Conservation (phyloP, 2,888 invertebrate species). For the Dynastes tityus region DNA sequence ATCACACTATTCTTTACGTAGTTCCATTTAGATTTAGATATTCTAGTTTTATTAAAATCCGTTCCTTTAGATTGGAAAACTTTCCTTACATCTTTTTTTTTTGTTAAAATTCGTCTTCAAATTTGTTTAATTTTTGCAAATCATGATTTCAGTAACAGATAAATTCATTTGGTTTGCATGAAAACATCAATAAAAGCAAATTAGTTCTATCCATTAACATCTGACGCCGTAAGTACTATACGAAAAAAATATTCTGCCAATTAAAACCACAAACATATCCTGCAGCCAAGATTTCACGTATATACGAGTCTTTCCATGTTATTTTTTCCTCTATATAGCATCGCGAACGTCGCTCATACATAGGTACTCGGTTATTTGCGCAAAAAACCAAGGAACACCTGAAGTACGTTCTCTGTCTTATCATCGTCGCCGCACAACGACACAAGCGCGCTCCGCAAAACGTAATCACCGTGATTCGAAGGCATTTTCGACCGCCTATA, state of each 20-base stretch:
- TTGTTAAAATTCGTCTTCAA: no score
- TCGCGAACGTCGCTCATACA: neutral
- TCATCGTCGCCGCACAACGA: constrained; percentile 1
- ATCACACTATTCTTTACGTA: no score
- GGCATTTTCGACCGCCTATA: constrained; percentile 17
- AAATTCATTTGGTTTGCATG: no score
- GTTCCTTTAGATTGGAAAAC: no score
- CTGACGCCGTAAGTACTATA: no score
- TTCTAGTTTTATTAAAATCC: no score
- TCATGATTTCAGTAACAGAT: no score
- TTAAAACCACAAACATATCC: constrained; percentile 15
- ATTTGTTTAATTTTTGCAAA: no score
- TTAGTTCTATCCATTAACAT: neutral
- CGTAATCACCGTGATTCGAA: constrained; percentile 23
- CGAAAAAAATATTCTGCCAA: neutral
- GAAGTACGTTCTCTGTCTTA: neutral
- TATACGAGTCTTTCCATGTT: neutral
- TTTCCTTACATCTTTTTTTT: no score
- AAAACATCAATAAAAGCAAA: neutral
- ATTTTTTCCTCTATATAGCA: neutral
- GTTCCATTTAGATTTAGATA: no score
- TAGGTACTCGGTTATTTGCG: neutral
- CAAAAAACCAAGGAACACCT: constrained; percentile 3
- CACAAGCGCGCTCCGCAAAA: neutral
- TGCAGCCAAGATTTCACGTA: neutral